These are phyloP conservation scores for Tromatobia lineatoria DNA, from an alignment of 2,888 invertebrate genomes.

Conservation along the genomic window DNA sequence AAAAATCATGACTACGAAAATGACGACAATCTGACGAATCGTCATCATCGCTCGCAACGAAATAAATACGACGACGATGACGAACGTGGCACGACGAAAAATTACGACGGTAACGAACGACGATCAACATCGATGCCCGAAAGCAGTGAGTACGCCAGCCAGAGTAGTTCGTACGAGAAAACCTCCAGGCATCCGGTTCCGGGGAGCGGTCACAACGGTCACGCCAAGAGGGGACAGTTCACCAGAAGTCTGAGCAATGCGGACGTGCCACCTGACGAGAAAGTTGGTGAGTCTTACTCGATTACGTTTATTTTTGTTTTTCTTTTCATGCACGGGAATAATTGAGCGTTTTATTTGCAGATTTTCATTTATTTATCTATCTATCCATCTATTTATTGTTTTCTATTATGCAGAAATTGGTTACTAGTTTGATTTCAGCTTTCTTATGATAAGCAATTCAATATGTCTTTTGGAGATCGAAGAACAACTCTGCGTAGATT, in stretches of 20 bases:
- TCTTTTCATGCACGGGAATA: neutral
- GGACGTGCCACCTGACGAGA: conserved; percentile 94
- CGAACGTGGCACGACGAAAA: conserved; percentile 66
- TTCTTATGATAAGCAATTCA: too few species aligned
- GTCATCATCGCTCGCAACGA: conserved; percentile 71
- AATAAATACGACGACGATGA: conserved; percentile 73
- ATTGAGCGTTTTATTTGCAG: neutral
- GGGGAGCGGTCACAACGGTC: conserved; percentile 85
- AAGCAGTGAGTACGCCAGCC: conserved; percentile 84
- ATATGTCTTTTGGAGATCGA: too few species aligned
- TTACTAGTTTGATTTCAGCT: too few species aligned
- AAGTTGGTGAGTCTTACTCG: conserved; percentile 88
- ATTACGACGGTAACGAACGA: conserved; percentile 77
- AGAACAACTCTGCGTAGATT: too few species aligned
- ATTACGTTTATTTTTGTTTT: neutral
- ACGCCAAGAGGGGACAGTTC: conserved; percentile 88
- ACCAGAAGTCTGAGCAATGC: conserved; percentile 93
- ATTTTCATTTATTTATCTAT: conserved; percentile 7
- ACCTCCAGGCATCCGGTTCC: conserved; percentile 79
- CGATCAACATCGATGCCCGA: conserved; percentile 84
- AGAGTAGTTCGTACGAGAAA: conserved; percentile 83
- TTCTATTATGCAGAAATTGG: neutral
- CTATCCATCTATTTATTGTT: neutral
- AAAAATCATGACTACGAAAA: conserved; percentile 47
- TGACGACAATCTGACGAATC: conserved; percentile 68